Evolutionary conservation across 1,140 invertebrate genomes (phyloP), one percentile per base, ranked within the genome.

Genomic region (Cyrtorhinus lividipennis): DNA sequence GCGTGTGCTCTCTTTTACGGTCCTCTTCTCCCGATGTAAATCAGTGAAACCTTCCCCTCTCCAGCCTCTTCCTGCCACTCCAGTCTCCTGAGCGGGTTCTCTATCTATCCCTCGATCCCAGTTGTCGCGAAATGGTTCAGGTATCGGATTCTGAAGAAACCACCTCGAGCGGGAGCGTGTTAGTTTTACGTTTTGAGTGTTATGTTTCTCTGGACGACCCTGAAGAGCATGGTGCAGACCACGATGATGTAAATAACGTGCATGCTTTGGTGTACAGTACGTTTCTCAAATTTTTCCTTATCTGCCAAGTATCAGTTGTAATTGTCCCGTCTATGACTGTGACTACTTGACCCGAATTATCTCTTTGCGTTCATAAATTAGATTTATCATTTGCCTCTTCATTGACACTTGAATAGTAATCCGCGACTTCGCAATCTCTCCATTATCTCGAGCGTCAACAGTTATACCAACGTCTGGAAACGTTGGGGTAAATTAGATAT

Each of bases 181-280:
- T 53, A 5, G 20, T 53, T 12, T 53, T 53, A 22, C 10, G 20
- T 10, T 53, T 53, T 22, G 48, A 53, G 20, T 53, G 48, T 22
- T 53, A 20, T 22, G 48, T 53, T 20, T 53, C 48, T 13, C 18
- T 53, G 10, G 48, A 53, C 20, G 20, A 53, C 48, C 10, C 48
- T 12, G 48, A 53, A 20, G 20, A 53, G 48, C 48, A 53, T 53
- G 48, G 20, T 12, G 48, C 10, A 20, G 20, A 53, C 10, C 48
- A 53, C 20, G 48, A 53, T 53, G 48, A 12, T 53, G 48, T 53
- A 53, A 53, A 53, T 53, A 53, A 53, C 20, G 5, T 53, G 48
- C 48, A 53, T 53, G 48, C 48, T 53, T 22, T 53, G 20, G 12
- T 53, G 5, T 20, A 10, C 10, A 12, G 48, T 53, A 53, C 48